These are phyloP conservation scores for Nephila pilipes DNA, from an alignment of 1,140 invertebrate genomes.

Conservation along the genomic window DNA sequence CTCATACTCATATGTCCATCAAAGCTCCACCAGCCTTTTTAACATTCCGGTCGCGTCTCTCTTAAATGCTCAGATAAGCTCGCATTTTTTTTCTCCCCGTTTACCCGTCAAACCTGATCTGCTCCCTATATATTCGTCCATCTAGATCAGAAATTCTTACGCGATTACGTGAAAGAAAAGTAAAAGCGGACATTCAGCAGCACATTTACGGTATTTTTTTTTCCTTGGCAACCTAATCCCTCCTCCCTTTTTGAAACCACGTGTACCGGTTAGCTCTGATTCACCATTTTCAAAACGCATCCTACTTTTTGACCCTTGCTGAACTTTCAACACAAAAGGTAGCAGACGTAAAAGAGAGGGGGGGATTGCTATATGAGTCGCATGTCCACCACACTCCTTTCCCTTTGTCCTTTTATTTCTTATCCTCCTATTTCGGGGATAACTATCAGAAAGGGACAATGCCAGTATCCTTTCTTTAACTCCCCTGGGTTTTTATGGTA, in stretches of 20 bases:
- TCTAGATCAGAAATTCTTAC: conserved; percentile 24
- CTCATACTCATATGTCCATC: neutral
- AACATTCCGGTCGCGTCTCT: neutral
- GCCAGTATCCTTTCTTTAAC: neutral
- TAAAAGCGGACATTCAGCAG: neutral
- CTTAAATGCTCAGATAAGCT: neutral
- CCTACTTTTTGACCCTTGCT: conserved; percentile 34
- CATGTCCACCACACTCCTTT: conserved; percentile 29
- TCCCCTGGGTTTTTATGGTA: neutral
- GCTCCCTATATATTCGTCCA: neutral
- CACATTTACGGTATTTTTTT: conserved; percentile 1
- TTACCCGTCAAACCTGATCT: conserved; percentile 9
- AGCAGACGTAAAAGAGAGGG: neutral
- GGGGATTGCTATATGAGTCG: neutral
- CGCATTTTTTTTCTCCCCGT: neutral
- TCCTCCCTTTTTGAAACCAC: neutral
- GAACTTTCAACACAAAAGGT: conserved; percentile 28
- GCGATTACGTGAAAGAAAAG: neutral
- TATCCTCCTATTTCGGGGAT: neutral
- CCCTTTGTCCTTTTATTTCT: neutral
- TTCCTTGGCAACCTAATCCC: neutral
- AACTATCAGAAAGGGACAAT: neutral
- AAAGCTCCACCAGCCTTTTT: neutral
- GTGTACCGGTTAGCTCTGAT: conserved; percentile 22
- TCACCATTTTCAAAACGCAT: neutral